phyloP scores from a whole-genome alignment of 23 tunicate species.

The Trididemnum nubilum region DNA sequence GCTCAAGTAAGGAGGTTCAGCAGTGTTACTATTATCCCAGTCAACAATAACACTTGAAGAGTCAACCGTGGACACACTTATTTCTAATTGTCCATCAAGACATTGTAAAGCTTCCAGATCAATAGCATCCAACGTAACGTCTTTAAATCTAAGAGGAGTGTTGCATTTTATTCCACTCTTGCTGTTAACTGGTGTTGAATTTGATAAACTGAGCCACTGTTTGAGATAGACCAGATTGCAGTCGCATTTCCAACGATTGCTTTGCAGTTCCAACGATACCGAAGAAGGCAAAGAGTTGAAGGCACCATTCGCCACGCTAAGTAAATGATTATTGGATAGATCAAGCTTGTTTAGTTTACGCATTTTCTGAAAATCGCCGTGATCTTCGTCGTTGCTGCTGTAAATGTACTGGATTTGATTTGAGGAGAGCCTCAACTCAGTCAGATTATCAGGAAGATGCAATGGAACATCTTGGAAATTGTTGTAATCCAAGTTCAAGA shows the following conservation, averaged over 20 bases:
- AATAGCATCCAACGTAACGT: slow-evolving; percentile 51
- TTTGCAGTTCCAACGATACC: slow-evolving; percentile 46
- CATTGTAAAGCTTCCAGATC: slow-evolving; percentile 56
- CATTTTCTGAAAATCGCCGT: slow-evolving; percentile 39
- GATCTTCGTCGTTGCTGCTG: background rate
- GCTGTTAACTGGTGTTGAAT: slow-evolving; percentile 33
- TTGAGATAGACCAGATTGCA: slow-evolving; percentile 64
- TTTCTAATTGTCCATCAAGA: background rate
- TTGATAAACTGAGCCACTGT: slow-evolving; percentile 44
- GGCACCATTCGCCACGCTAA: slow-evolving; percentile 50
- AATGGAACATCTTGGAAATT: slow-evolving; percentile 39
- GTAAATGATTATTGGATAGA: slow-evolving; percentile 52
- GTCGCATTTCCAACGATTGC: slow-evolving; percentile 71
- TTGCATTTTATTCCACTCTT: slow-evolving; percentile 43
- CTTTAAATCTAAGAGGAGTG: slow-evolving; percentile 44
- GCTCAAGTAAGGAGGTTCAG: slow-evolving; percentile 60
- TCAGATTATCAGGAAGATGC: slow-evolving; percentile 42
- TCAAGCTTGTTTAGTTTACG: slow-evolving; percentile 36
- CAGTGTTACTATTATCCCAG: slow-evolving; percentile 4
- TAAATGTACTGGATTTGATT: slow-evolving; percentile 54
- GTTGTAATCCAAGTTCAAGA: slow-evolving; percentile 49
- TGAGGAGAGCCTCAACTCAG: slow-evolving; percentile 35
- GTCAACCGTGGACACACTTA: background rate
- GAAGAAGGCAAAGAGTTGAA: slow-evolving; percentile 33
- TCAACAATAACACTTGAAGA: slow-evolving; percentile 22